Evolutionary conservation across 2,113 vertebrate genomes (phyloP), one percentile per base, ranked within the genome.

Genomic region (Dicentrarchus labrax): DNA sequence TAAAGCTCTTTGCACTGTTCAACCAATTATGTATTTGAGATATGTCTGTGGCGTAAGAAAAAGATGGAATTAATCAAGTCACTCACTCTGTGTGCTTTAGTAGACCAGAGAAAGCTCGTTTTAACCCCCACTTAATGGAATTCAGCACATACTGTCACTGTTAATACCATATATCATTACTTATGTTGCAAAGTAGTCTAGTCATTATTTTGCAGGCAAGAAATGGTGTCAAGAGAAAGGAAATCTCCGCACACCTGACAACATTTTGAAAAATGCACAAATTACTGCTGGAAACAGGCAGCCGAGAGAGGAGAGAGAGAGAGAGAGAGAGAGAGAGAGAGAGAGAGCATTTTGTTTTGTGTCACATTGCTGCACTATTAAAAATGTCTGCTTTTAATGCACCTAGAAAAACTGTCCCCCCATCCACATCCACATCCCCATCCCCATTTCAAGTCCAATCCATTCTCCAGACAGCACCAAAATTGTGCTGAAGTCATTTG

Each of bases 11-110:
- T 60, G 38, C 67, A 61, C 56, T 80, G 84, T 78, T 81, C 41
- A 86, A 53, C 41, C 53, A 36, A 81, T 84, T 72, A 41, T 76
- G 60, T 48, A 13, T 74, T 71, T 75, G 24, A 84, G 48, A 75
- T 64, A 38, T 67, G 48, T 62, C 57, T 30, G 74, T 70, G 43
- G 30, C 30, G 47, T 22, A 8, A 71, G 38, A 80, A 47, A 69
- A 47, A 60, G 22, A 76, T 65, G n/a, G 57, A 83, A 61, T 69
- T 22, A 80, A 64, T 83, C 60, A 62, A 45, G 53, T 50, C 21
- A 38, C 17, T 79, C 48, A 50, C 17, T 47, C n/a, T 48, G 53
- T 78, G 70, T 54, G 60, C 4, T 48, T 48, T 24, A 30, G 39
- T 30, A 43, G 30, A 62, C 43, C 41, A 47, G 47, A 22, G 7